Base-by-base conservation (phyloP, 2,113 vertebrate species). In the Sterrhoptilus dennistouni region DNA sequence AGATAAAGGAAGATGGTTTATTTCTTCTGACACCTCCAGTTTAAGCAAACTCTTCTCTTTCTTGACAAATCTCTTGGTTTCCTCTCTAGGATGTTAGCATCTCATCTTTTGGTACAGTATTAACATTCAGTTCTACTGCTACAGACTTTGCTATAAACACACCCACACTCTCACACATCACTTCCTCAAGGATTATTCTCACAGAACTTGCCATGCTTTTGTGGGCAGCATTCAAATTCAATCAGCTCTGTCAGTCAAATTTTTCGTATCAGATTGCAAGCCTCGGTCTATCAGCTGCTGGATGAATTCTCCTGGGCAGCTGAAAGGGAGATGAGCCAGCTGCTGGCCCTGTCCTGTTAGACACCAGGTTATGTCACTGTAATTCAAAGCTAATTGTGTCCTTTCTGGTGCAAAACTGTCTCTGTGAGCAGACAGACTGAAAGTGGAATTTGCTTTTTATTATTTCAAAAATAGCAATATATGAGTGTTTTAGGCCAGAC, bases 271-370 rank as follows among this genome's bases (percentile, higher is more conserved):
- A 81, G 68, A 77, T 81, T 90, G 24, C 63, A 80, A 64, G 17
- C 40, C 35, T 68, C 71, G 60, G 12, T 89, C 59, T 60, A 21
- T 90, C 75, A 81, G 60, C 29, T 83, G 66, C 64, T 86, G 57
- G 52, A 83, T 81, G 35, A 94, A 88, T 66, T 83, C 60, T 92
- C 56, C 60, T 60, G 70, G 83, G 85, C 33, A 87, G 53, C 53
- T 92, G 79, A 94, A 92, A 70, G 49, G 86, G 74, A 95, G 97
- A 96, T 77, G 31, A 93, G 53, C 79, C 75, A 92, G 88, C 29
- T 94, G 28, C 69, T 93, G 71, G 59, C 35, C 57, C 33, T 83
- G 31, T 12, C 54, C 28, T 54, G 16, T 35, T 83, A 64, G 33
- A 54, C 44, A 82, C 52, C 63, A 78, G 47, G 54, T 83, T 95